Conservation (phyloP, 64 coral and sea anemone genomes). For the Astreopora myriophthalma region DNA sequence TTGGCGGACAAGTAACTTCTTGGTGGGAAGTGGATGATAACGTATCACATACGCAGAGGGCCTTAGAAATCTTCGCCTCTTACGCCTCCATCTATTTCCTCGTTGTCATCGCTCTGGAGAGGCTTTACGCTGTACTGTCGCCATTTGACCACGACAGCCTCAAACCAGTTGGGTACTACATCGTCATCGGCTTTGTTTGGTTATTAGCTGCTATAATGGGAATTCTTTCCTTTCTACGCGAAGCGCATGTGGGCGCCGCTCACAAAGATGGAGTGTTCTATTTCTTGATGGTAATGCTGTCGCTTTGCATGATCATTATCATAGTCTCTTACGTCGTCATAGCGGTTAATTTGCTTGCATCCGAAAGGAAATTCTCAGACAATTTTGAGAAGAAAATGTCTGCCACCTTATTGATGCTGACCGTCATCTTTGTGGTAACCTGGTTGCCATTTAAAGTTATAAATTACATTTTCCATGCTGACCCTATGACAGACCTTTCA, state of each 20-base stretch:
- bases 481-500: background rate
- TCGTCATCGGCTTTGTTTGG: slow-evolving; percentile 33
- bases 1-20: background rate
- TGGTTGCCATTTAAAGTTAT: slow-evolving; percentile 30
- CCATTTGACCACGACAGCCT: slow-evolving; percentile 23
- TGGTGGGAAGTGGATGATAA: background rate
- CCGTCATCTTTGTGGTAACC: background rate
- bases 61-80: slow-evolving; percentile 40
- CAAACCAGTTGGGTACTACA: background rate
- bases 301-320: background rate
- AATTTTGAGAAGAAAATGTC: slow-evolving; percentile 24
- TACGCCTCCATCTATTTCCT: slow-evolving; percentile 62
- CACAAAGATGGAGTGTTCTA: background rate
- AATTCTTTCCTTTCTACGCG: background rate
- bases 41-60: background rate
- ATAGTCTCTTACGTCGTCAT: background rate
- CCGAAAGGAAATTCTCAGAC: background rate
- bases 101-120: slow-evolving; percentile 53
- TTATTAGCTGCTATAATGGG: background rate
- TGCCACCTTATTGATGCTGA: background rate
- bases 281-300: slow-evolving; percentile 42
- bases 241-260: background rate
- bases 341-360: background rate
- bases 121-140: slow-evolving; percentile 24
- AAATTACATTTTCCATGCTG: background rate